Percentiles rank a stretch among this genome's conserved stretches.
Conservation (phyloP, 1,140 invertebrate genomes). For the Lepidostoma basale region DNA sequence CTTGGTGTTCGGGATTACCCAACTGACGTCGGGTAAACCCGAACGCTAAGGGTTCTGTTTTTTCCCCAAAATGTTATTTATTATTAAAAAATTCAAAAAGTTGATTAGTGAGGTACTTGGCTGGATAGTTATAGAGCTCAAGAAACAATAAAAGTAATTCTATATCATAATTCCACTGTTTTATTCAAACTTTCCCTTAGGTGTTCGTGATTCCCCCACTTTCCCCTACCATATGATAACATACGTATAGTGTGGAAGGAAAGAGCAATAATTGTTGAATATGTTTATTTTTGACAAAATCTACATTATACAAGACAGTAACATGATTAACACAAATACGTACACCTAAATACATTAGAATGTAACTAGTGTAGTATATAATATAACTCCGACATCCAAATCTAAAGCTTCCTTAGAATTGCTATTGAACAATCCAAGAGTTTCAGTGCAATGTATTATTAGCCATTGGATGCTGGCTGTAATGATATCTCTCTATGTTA, state of each 20-base stretch:
- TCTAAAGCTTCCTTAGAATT: slow-evolving; percentile 22
- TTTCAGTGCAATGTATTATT: slow-evolving; percentile 15
- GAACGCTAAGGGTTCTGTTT: too few species aligned
- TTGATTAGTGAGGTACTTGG: too few species aligned
- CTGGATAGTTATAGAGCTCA: too few species aligned
- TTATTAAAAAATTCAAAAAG: too few species aligned
- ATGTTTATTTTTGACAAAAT: slow-evolving; percentile 60
- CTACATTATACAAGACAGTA: slow-evolving; percentile 53
- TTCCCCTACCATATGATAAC: neutral
- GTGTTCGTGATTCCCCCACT: too few species aligned
- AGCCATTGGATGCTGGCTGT: slow-evolving; percentile 16
- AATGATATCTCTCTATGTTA: slow-evolving; percentile 12
- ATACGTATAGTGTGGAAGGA: too few species aligned
- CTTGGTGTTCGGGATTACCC: too few species aligned
- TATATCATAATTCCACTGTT: too few species aligned
- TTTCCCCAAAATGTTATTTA: too few species aligned
- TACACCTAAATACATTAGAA: slow-evolving; percentile 35
- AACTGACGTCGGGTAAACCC: too few species aligned
- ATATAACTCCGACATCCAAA: slow-evolving; percentile 19
- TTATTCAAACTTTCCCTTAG: too few species aligned
- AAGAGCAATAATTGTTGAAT: slow-evolving; percentile 30
- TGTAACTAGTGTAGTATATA: slow-evolving; percentile 25
- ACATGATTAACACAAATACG: slow-evolving; percentile 44
- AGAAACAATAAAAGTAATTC: too few species aligned
- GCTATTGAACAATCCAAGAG: slow-evolving; percentile 2